phyloP scores from a whole-genome alignment of 2,888 invertebrate species.

The Choreutis nemorana region DNA sequence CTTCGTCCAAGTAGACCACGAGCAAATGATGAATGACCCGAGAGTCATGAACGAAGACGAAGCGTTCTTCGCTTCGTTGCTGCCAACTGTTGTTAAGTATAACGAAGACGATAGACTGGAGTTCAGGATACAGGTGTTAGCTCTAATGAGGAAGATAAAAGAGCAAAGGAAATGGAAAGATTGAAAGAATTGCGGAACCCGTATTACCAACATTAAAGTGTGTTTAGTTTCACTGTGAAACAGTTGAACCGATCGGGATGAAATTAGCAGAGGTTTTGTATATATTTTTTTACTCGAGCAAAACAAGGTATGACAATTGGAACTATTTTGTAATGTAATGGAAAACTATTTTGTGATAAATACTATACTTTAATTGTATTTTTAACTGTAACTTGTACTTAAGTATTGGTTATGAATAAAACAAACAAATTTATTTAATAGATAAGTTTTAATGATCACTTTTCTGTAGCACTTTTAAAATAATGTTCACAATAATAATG shows the following conservation, averaged over 20 bases:
- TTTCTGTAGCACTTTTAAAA: constrained; percentile 54
- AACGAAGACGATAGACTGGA: constrained; percentile 47
- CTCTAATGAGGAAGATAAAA: constrained; percentile 43
- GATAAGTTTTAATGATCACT: constrained; percentile 63
- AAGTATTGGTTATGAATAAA: constrained; percentile 22
- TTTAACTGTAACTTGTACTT: too few relatives aligned
- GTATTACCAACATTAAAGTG: too few relatives aligned
- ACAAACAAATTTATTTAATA: constrained; percentile 30
- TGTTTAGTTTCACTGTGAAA: too few relatives aligned
- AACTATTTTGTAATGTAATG: too few relatives aligned
- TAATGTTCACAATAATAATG: constrained; percentile 51
- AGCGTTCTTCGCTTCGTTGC: constrained; percentile 50
- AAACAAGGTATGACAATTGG: too few relatives aligned
- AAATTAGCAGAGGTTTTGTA: too few relatives aligned
- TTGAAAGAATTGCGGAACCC: too few relatives aligned
- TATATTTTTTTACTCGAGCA: too few relatives aligned
- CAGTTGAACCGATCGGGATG: too few relatives aligned
- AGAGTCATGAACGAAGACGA: constrained; percentile 58
- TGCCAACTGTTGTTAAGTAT: constrained; percentile 48
- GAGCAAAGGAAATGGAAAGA: constrained; percentile 35
- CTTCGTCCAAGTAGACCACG: constrained; percentile 28
- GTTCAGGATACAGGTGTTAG: constrained; percentile 47
- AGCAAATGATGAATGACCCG: constrained; percentile 23
- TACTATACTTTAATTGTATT: too few relatives aligned
- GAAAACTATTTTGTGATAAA: too few relatives aligned